Conservation (phyloP, 2,113 vertebrate genomes). For the Sigmodon hispidus region DNA sequence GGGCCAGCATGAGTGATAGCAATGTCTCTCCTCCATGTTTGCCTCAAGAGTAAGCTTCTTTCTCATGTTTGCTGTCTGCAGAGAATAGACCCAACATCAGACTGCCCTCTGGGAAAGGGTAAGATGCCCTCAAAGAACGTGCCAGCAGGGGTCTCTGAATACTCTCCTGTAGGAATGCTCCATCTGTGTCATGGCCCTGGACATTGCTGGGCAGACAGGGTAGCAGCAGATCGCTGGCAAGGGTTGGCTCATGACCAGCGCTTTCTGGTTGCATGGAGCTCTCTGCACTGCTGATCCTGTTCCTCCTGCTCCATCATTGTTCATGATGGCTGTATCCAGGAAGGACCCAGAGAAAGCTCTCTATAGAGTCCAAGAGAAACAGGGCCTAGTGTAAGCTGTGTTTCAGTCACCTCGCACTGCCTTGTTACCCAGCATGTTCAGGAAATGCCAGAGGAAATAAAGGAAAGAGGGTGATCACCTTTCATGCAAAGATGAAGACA, state of each 20-base stretch:
- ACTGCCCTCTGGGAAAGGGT: neutral
- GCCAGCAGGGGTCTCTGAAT: slow-evolving; percentile 1
- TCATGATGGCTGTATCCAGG: neutral
- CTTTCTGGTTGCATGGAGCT: neutral
- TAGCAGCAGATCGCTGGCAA: neutral
- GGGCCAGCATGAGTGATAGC: neutral
- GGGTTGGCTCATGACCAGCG: neutral
- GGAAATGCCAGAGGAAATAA: neutral
- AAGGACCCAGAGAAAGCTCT: neutral
- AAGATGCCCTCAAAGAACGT: slow-evolving; percentile 57
- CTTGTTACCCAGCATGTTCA: neutral
- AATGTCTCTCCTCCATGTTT: neutral
- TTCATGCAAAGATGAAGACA: neutral
- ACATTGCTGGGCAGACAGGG: neutral
- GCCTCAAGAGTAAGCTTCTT: neutral
- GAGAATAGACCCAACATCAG: slow-evolving; percentile 34
- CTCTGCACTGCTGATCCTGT: neutral
- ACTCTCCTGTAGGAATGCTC: neutral
- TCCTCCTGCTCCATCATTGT: neutral
- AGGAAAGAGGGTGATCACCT: neutral
- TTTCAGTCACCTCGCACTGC: neutral
- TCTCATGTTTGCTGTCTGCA: slow-evolving; percentile 49
- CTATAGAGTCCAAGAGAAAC: neutral
- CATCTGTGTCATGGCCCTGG: slow-evolving; percentile 5
- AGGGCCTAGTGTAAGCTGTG: neutral